Conservation (phyloP, 1,140 invertebrate species). For the Liolophura sinensis region DNA sequence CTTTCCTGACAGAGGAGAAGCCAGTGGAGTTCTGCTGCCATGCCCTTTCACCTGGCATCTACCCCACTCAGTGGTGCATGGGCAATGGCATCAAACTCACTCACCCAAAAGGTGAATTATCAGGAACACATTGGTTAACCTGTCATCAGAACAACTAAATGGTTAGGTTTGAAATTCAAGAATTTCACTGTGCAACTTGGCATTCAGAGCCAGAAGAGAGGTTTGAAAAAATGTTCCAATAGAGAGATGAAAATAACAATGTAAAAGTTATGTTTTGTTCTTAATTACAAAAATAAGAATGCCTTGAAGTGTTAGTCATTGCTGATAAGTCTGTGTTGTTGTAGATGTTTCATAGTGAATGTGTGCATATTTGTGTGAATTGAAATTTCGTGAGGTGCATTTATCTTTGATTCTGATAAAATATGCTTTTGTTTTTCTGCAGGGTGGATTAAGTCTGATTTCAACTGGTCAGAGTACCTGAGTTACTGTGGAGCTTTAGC, state of each 20-base stretch:
- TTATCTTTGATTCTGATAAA: neutral
- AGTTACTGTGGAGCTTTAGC: conserved; percentile 34
- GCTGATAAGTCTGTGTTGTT: no score
- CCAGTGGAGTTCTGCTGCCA: conserved; percentile 52
- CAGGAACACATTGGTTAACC: neutral
- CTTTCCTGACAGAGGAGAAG: conserved; percentile 19
- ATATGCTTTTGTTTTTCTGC: conserved; percentile 5
- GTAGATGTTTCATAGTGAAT: no score
- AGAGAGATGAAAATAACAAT: no score
- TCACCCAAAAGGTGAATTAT: conserved; percentile 46
- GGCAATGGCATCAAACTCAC: conserved; percentile 48
- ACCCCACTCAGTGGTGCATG: conserved; percentile 55
- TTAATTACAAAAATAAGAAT: no score
- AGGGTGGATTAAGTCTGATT: conserved; percentile 43
- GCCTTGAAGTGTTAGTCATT: no score
- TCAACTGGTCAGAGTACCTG: conserved; percentile 55
- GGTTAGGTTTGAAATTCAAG: no score
- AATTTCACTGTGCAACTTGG: no score
- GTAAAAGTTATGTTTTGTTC: no score
- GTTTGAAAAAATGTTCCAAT: no score
- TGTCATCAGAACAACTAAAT: no score
- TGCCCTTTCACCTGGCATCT: conserved; percentile 49
- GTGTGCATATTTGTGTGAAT: no score
- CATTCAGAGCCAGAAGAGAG: no score
- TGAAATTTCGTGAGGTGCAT: neutral